Base-by-base conservation (phyloP, 2,113 vertebrate species). In the Gadus chalcogrammus region DNA sequence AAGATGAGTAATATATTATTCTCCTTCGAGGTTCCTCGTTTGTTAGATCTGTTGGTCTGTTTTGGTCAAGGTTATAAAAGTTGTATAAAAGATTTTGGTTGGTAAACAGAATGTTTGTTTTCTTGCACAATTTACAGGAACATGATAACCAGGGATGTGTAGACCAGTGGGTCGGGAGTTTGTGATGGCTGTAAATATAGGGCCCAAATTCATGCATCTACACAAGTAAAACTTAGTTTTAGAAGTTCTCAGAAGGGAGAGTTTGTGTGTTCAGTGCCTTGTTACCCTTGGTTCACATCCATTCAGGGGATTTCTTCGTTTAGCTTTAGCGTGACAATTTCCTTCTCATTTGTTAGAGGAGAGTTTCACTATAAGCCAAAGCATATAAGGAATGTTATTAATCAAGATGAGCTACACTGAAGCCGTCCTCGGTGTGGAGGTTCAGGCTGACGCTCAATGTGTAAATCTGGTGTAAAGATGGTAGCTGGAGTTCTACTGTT, bases 51-150 rank as follows among this genome's bases (percentile, higher is more conserved):
- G 15, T 58, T 58, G 6, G 15, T 58, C n/a, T 1, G 31, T 35
- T 58, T 48, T 48, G 8, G 42, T 48, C 42, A 13, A 13, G 42
- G 42, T 1, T 24, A 24, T 24, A 24, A 24, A 15, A 65, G 63
- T 42, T n/a, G 20, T 20, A 16, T 56, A 17, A 42, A n/a, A n/a
- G 20, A n/a, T 15, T 76, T 64, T 4, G 31, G 31, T 35, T 62
- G 8, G 67, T 20, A 20, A 20, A 20, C 20, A 20, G 20, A 20
- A 20, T 20, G 20, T 20, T 20, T 81, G 84, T 89, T 91, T 90
- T 90, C 84, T 90, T 90, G 84, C 91, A 91, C 86, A 88, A 80
- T 85, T 85, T 68, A 70, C 20, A 61, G 69, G 6, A 48, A 28
- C 16, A 11, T 62, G 24, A 71, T 35, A 53, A 67, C 55, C 55